Conservation (phyloP, 2,888 invertebrate genomes). For the Gastrophysa polygoni region DNA sequence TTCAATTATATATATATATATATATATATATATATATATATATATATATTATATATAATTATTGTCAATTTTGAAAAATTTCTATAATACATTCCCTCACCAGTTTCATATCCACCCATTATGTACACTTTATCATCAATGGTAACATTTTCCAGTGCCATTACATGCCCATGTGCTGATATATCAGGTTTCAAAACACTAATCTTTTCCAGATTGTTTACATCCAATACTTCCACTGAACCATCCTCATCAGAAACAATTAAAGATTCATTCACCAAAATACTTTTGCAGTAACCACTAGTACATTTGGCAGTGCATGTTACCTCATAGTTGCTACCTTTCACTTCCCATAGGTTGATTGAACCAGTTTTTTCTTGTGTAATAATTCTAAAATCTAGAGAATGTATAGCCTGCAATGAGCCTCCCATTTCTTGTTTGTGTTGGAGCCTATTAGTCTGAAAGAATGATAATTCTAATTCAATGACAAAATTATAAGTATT, state of each 20-base stretch:
- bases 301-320: conserved; percentile 65
- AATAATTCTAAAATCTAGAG: conserved; percentile 67
- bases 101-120: conserved; percentile 76
- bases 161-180: conserved; percentile 66
- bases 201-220: conserved; percentile 54
- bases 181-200: conserved; percentile 57
- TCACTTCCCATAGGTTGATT: conserved; percentile 69
- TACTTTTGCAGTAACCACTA: conserved; percentile 75
- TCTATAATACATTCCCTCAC: too few species aligned
- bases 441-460: conserved; percentile 74
- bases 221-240: conserved; percentile 59
- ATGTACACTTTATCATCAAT: conserved; percentile 62
- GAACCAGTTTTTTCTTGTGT: conserved; percentile 78
- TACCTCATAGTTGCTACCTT: conserved; percentile 64
- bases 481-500: too few species aligned
- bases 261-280: conserved; percentile 65
- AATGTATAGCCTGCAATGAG: conserved; percentile 68
- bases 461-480: conserved; percentile 36
- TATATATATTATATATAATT: too few species aligned
- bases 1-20: too few species aligned
- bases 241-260: conserved; percentile 70
- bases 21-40: too few species aligned
- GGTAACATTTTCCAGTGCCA: conserved; percentile 66
- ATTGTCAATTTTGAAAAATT: too few species aligned
- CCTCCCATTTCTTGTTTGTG: conserved; percentile 70